These are phyloP conservation scores for Calameuta idolon DNA, from an alignment of 2,888 invertebrate genomes.

Conservation along the genomic window DNA sequence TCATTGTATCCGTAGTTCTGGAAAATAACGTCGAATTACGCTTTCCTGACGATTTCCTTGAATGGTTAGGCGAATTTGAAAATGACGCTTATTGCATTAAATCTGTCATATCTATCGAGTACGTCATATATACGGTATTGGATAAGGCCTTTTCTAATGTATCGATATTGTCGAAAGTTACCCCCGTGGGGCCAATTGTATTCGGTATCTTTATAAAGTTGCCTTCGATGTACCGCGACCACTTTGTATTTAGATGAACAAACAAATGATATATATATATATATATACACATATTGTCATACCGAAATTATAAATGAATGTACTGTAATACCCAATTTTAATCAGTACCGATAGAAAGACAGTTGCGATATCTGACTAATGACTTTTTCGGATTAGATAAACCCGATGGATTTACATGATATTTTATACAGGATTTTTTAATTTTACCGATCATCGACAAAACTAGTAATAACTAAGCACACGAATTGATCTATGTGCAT, in stretches of 20 bases:
- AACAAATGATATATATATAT: slow-evolving; percentile 4
- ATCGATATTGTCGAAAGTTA: background rate
- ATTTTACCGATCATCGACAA: background rate
- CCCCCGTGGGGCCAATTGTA: slow-evolving; percentile 14
- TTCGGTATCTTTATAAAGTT: slow-evolving; percentile 14
- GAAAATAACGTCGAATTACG: no score
- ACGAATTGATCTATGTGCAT: background rate
- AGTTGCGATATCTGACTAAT: background rate
- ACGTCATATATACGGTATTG: background rate
- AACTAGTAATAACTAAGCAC: background rate
- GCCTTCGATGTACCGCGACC: slow-evolving; percentile 27
- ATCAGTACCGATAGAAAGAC: background rate
- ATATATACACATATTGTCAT: background rate
- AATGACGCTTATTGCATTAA: background rate
- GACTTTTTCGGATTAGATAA: background rate
- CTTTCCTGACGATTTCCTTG: no score
- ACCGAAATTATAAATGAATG: background rate
- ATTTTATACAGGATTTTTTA: background rate
- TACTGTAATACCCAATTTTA: background rate
- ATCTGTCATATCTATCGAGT: background rate
- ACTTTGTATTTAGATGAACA: slow-evolving; percentile 14
- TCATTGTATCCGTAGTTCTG: background rate
- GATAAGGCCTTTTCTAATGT: background rate
- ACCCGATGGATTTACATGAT: slow-evolving; percentile 1
- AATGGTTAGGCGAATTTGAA: background rate